Conservation (phyloP, 2,888 invertebrate species). For the Lasioglossum calceatum region DNA sequence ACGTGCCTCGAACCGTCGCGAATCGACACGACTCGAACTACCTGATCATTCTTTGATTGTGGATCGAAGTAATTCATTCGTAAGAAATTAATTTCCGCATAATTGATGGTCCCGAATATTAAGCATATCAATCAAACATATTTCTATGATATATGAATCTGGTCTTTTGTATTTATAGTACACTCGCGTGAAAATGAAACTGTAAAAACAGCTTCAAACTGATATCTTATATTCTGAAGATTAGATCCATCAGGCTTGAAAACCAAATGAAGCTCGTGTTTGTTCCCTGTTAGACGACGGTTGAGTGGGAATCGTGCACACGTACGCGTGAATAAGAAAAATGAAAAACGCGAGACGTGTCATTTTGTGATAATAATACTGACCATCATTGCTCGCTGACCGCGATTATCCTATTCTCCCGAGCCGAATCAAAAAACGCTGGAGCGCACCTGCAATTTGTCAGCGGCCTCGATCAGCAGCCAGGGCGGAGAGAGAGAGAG, state of each 20-base stretch:
- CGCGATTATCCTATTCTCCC: neutral
- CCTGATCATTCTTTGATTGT: no score
- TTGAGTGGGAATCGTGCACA: neutral
- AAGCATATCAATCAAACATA: no score
- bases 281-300: neutral
- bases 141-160: neutral
- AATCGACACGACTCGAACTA: neutral
- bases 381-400: neutral
- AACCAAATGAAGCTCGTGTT: neutral
- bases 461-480: neutral
- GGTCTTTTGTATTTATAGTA: neutral
- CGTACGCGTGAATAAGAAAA: neutral
- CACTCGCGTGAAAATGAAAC: neutral
- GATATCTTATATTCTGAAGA: no score
- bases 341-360: neutral
- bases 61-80: neutral
- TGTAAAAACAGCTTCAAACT: neutral
- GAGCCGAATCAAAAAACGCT: neutral
- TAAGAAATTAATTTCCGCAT: no score
- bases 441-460: neutral
- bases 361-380: neutral
- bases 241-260: neutral
- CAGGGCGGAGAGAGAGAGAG: neutral
- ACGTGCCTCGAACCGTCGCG: conserved; percentile 3
- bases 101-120: no score